Conservation (phyloP, 2,797 vertebrate genomes). For the Octomys mimax region DNA sequence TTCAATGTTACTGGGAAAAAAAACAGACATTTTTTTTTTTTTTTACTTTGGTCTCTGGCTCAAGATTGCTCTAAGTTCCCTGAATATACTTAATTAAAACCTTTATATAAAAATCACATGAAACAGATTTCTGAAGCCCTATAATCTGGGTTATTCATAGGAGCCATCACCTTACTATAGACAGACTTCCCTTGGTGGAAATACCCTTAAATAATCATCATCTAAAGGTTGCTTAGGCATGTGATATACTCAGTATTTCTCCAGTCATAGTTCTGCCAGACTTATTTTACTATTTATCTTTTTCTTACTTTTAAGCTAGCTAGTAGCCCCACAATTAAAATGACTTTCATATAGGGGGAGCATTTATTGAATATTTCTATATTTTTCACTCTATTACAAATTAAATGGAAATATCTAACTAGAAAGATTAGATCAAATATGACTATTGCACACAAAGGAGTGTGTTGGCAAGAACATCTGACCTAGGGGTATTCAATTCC, state of each 20-base stretch:
- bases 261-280: not conserved
- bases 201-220: not conserved
- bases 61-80: slow-evolving; percentile 69
- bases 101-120: slow-evolving; percentile 82
- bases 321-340: not conserved
- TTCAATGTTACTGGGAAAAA: slow-evolving; percentile 61
- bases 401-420: slow-evolving; percentile 29
- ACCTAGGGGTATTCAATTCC: rapidly evolving
- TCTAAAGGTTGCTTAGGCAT: not conserved
- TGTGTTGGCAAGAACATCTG: not conserved
- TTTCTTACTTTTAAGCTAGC: not conserved
- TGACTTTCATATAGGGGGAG: not conserved
- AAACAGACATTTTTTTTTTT: slow-evolving; percentile 79
- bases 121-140: slow-evolving; percentile 78
- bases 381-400: not conserved
- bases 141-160: slow-evolving; percentile 73
- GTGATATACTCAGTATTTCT: not conserved
- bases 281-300: not conserved
- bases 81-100: slow-evolving; percentile 86
- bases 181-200: slow-evolving; percentile 51
- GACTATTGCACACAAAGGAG: not conserved
- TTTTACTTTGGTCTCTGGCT: slow-evolving; percentile 82
- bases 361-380: not conserved
- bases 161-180: slow-evolving; percentile 57
- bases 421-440: slow-evolving; percentile 17